Conservation (phyloP, 37 sponge, comb jelly and placozoan genomes). For the Geodia barretti region DNA sequence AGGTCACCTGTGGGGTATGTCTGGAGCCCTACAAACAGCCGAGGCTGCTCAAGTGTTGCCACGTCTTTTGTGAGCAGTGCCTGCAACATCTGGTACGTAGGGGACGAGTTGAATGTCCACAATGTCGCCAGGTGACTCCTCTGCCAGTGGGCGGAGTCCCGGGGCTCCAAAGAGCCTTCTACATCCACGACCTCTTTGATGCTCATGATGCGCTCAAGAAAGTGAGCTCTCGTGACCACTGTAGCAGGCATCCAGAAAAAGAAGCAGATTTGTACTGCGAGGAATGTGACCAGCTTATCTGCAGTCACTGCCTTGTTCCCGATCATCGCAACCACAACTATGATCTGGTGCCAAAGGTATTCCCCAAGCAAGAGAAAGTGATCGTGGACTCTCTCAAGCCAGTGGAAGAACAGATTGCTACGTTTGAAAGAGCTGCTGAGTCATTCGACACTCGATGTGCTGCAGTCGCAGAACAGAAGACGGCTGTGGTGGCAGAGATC, state of each 20-base stretch:
- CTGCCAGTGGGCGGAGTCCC: constrained; percentile 44
- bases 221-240: not conserved
- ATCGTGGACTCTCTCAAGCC: not conserved
- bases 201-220: constrained; percentile 37
- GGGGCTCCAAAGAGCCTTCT: constrained; percentile 65
- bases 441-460: too few species aligned
- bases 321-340: constrained; percentile 33
- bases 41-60: constrained; percentile 44
- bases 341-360: constrained; percentile 15
- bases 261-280: constrained; percentile 45
- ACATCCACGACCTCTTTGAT: constrained; percentile 55
- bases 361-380: constrained; percentile 23
- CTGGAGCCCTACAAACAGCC: constrained; percentile 30
- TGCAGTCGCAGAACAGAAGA: too few species aligned
- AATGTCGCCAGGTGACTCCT: constrained; percentile 40
- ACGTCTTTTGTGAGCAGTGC: constrained; percentile 42
- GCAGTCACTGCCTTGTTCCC: constrained; percentile 24
- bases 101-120: constrained; percentile 37
- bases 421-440: too few species aligned
- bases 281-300: constrained; percentile 46
- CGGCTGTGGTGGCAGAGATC: too few species aligned
- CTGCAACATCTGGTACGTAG: constrained; percentile 10
- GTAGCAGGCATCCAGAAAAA: constrained; percentile 18
- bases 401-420: too few species aligned
- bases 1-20: constrained; percentile 34